Evolutionary conservation across 1,140 invertebrate genomes (phyloP).

Genomic region (Mylabris phalerata): DNA sequence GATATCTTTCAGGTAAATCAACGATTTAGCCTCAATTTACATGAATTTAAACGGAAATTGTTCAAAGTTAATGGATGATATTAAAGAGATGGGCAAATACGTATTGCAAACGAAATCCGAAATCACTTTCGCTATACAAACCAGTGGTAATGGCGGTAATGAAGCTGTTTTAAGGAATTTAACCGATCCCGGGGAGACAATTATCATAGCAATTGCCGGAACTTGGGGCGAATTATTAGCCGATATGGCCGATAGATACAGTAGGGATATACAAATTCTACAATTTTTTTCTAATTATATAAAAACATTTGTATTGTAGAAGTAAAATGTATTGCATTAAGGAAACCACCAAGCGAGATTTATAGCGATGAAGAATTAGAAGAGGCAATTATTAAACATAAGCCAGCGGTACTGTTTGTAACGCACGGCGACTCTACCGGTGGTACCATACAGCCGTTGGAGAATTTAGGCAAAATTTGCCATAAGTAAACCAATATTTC

Average conservation of each 20-base stretch:
- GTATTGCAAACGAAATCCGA: conserved; percentile 73
- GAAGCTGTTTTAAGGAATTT: conserved; percentile 70
- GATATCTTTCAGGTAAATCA: conserved; percentile 2
- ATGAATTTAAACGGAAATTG: background rate
- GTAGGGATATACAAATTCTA: conserved; percentile 25
- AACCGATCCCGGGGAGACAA: conserved; percentile 61
- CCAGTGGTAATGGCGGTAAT: conserved; percentile 73
- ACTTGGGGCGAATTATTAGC: conserved; percentile 71
- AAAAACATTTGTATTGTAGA: background rate
- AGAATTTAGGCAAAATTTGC: conserved; percentile 66
- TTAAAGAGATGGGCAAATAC: conserved; percentile 70
- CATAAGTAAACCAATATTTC: conserved; percentile 43
- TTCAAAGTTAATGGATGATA: conserved; percentile 69
- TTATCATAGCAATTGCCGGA: conserved; percentile 63
- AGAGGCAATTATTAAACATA: conserved; percentile 49
- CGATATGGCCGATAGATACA: conserved; percentile 57
- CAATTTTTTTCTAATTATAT: too few relatives aligned
- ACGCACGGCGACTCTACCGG: conserved; percentile 79
- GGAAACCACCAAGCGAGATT: conserved; percentile 42
- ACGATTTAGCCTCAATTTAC: too few relatives aligned
- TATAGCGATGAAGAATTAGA: conserved; percentile 53
- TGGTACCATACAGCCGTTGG: conserved; percentile 66
- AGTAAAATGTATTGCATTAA: background rate
- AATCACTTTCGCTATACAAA: conserved; percentile 67
- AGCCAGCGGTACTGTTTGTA: conserved; percentile 65